Evolutionary conservation across 2,888 invertebrate genomes (phyloP).

Genomic region (Apamea epomidion): DNA sequence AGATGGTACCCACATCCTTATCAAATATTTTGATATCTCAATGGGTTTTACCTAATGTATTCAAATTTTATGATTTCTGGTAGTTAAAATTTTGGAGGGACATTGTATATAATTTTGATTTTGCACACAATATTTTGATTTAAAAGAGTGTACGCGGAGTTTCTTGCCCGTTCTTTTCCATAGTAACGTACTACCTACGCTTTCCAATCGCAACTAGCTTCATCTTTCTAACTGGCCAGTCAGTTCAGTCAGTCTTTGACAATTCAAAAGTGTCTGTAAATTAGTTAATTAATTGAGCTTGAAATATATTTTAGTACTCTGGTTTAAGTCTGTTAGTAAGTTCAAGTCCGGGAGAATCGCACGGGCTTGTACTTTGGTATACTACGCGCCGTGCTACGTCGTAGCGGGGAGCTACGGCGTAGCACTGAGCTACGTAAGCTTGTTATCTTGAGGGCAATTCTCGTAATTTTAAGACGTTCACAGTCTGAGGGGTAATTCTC

Average conservation of each 20-base stretch:
- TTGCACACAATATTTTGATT: background rate
- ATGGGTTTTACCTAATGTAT: constrained; percentile 14
- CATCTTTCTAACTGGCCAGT: background rate
- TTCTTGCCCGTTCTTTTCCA: background rate
- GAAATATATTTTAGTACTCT: background rate
- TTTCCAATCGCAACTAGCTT: background rate
- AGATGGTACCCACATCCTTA: background rate
- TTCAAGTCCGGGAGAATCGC: background rate
- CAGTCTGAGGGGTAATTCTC: too few species aligned
- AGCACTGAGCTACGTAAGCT: background rate
- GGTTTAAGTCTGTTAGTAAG: too few species aligned
- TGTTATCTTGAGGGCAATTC: too few species aligned
- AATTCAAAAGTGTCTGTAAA: background rate
- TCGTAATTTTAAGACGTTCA: too few species aligned
- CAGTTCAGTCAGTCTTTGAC: too few species aligned
- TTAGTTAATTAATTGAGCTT: background rate
- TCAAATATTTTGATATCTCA: constrained; percentile 27
- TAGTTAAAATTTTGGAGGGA: background rate
- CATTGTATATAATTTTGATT: background rate
- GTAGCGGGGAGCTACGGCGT: constrained; percentile 20
- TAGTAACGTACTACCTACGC: background rate
- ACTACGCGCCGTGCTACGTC: background rate
- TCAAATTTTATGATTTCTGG: background rate
- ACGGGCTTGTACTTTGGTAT: background rate
- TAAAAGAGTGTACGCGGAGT: too few species aligned